These are phyloP conservation scores for Drosophila orosa DNA, from an alignment of 1,140 invertebrate genomes.

Conservation along the genomic window DNA sequence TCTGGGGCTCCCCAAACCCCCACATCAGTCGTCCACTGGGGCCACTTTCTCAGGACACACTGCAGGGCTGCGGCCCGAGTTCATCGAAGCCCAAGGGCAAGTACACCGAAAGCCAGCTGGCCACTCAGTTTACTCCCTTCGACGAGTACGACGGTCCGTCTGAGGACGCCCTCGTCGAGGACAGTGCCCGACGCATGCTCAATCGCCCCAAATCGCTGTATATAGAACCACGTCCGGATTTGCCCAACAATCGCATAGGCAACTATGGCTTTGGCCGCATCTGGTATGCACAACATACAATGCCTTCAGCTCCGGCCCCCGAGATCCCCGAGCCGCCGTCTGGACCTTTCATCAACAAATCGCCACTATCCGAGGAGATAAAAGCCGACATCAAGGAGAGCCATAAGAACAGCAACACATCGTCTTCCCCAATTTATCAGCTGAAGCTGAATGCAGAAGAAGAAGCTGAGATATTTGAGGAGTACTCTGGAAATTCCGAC, in stretches of 20 bases:
- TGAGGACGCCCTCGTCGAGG: conserved; percentile 55
- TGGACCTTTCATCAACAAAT: neutral
- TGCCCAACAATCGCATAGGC: conserved; percentile 25
- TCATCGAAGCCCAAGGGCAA: neutral
- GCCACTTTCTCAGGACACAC: conserved; percentile 42
- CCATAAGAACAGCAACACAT: conserved; percentile 1
- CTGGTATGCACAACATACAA: neutral
- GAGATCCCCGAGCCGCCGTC: neutral
- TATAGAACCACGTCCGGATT: conserved; percentile 23
- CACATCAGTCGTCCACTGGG: conserved; percentile 41
- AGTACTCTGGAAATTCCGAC: neutral
- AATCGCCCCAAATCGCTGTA: conserved; percentile 23
- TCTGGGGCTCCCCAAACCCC: neutral
- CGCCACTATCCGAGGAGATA: neutral
- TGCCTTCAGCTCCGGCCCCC: neutral
- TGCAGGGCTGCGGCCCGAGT: conserved; percentile 26
- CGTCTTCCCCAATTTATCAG: neutral
- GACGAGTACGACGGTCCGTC: conserved; percentile 63
- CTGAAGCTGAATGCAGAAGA: conserved; percentile 4
- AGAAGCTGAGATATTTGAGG: neutral
- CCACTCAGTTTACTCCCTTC: conserved; percentile 59
- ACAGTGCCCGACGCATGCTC: conserved; percentile 37
- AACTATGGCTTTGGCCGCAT: conserved; percentile 6
- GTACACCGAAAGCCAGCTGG: conserved; percentile 2
- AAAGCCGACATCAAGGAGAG: neutral